Evolutionary conservation across 2,797 vertebrate genomes (phyloP).

Genomic region (Eremophila alpestris): DNA sequence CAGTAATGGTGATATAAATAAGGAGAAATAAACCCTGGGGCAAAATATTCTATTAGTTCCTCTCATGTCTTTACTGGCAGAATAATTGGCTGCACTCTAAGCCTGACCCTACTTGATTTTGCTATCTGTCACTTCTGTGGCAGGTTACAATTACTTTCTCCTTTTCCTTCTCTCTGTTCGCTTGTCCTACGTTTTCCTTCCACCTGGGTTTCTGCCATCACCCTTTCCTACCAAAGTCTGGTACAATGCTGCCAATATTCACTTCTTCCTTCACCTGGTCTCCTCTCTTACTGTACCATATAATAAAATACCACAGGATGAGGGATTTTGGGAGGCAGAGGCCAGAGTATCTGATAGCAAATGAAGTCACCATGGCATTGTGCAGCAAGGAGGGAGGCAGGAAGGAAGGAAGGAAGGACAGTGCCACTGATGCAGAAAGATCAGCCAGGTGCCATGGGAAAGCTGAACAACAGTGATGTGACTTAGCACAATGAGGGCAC

Average conservation of each 20-base stretch:
- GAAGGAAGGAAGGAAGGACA: not conserved
- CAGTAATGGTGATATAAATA: not conserved
- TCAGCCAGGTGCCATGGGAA: not conserved
- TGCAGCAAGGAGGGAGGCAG: not conserved
- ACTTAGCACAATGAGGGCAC: not conserved
- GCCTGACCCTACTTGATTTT: not conserved
- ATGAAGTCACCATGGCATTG: not conserved
- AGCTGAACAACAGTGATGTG: not conserved
- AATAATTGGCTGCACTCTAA: not conserved
- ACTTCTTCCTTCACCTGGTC: not conserved
- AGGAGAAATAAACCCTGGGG: not conserved
- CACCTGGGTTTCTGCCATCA: not conserved
- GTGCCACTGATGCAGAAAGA: not conserved
- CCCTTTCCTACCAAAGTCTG: not conserved
- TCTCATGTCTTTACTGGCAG: constrained; percentile 17
- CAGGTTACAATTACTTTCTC: not conserved
- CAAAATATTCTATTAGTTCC: not conserved
- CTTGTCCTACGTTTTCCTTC: not conserved
- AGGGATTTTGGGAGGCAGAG: not conserved
- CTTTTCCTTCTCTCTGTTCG: not conserved
- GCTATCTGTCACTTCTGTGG: not conserved
- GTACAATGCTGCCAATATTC: not conserved
- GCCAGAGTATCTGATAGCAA: not conserved
- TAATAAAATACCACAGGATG: not conserved
- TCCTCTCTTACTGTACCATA: not conserved